Base-by-base conservation (phyloP, 2,888 invertebrate species). In the Fissipunctia ypsillon region DNA sequence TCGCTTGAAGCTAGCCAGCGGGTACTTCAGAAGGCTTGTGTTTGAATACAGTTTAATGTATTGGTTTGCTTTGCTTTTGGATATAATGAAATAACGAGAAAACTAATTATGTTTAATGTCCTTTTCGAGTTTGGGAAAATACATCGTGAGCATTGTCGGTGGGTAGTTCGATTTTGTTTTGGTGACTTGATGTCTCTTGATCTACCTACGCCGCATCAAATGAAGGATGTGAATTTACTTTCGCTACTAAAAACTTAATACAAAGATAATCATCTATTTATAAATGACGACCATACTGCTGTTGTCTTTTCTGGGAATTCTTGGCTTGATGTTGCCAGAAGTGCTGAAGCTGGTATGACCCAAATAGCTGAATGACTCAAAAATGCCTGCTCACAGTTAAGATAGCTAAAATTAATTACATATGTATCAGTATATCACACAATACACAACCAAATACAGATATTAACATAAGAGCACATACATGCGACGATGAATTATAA, bases 1-100 rank as follows among this genome's bases (percentile, higher is more conserved):
- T 70, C 52, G 63, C 35, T 67, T 74, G 54, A 54, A 54, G 63
- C 52, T 76, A 76, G 66, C 72, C 67, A 65, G 28, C 38, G 61
- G 38, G 22, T 50, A 35, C 59, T 64, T 67, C 16, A 25, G 52
- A 52, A 68, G 41, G 59, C 38, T 50, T 28, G 38, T 57, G 43
- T 48, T 70, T 31, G 38, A 63, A 59, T 56, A 25, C 66, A 31
- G 28, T n/a, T 43, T 73, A 38, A 65, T 70, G 64, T 65, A 61
- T 56, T 60, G 35, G 52, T 56, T 59, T 35, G 25, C 25, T 25
- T 43, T 56, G n/a, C 28, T 38, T n/a, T 57, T 3, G 25, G 1
- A 69, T 28, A 6, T 41, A 10, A 57, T 31, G 6, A 35, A 31
- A 3, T 41, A 31, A 48, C 10, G 16, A 6, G 3, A 6, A n/a